Percentiles rank a stretch among this genome's conserved stretches.
These are phyloP conservation scores for Phyllotis vaccarum DNA, from an alignment of 2,797 vertebrate genomes.

Conservation along the genomic window DNA sequence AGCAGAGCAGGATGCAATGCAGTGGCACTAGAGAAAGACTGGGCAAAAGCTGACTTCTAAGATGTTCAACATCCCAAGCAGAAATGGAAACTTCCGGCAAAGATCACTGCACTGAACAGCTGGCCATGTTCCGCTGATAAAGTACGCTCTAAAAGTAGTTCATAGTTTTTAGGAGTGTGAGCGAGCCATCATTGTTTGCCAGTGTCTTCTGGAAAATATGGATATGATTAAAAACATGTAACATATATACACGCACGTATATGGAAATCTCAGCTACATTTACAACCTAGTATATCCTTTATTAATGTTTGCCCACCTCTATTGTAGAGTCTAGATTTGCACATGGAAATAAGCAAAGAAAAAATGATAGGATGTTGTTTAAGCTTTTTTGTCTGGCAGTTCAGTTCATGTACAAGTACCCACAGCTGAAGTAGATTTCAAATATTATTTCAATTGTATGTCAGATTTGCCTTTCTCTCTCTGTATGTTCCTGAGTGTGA, in stretches of 20 bases:
- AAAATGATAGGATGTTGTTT: slow-evolving; percentile 6
- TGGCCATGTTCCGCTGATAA: slow-evolving; percentile 31
- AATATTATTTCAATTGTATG: slow-evolving; percentile 28
- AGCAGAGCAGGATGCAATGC: background rate
- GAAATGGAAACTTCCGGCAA: slow-evolving; percentile 46
- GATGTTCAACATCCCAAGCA: slow-evolving; percentile 42
- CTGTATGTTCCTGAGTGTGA: background rate
- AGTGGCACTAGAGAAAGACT: background rate
- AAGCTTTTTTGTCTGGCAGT: slow-evolving; percentile 14
- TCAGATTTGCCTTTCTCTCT: background rate
- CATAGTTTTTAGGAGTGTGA: background rate
- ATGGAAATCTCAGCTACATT: background rate
- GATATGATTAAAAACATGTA: background rate
- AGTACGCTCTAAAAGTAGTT: slow-evolving; percentile 42
- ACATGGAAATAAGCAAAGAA: slow-evolving; percentile 1
- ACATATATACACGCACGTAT: background rate
- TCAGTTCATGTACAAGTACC: slow-evolving; percentile 46
- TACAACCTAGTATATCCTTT: background rate
- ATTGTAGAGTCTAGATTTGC: slow-evolving; percentile 1
- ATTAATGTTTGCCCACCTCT: slow-evolving; percentile 29
- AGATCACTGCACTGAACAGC: slow-evolving; percentile 20
- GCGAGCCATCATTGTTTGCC: background rate
- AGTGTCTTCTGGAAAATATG: slow-evolving; percentile 30
- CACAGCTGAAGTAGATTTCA: background rate
- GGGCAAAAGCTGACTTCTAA: slow-evolving; percentile 66